Evolutionary conservation across 2,113 vertebrate species (phyloP).

Genomic region (Peromyscus leucopus): DNA sequence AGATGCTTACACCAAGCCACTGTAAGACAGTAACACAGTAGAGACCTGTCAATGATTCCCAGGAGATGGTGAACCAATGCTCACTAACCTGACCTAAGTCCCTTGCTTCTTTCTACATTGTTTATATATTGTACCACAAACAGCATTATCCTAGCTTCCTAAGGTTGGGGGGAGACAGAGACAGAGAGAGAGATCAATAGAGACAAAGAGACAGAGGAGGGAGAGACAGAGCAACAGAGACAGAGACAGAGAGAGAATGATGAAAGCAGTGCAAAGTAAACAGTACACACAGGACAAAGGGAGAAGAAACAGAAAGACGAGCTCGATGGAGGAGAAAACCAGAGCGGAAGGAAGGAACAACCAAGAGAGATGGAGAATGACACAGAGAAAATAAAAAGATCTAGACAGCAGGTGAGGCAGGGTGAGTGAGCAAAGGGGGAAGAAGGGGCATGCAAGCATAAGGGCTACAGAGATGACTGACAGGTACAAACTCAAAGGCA

Average conservation of each 20-base stretch:
- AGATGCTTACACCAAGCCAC: not conserved
- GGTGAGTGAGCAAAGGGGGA: not conserved
- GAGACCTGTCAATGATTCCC: too few relatives aligned
- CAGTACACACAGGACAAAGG: not conserved
- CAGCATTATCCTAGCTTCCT: not conserved
- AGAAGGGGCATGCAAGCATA: rapidly evolving
- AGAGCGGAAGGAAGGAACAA: too few relatives aligned
- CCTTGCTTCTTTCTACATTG: not conserved
- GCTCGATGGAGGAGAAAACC: not conserved
- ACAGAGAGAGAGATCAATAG: not conserved
- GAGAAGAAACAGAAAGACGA: not conserved
- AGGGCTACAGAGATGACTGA: not conserved
- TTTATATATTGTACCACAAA: not conserved
- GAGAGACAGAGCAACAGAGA: not conserved
- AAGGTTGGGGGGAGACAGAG: not conserved
- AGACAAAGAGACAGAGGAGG: not conserved
- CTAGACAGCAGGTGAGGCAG: rapidly evolving
- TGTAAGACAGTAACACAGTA: rapidly evolving
- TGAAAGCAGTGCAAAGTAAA: not conserved
- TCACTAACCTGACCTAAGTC: not conserved
- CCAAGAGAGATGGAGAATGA: too few relatives aligned
- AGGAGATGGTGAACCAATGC: not conserved
- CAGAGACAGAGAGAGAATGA: not conserved
- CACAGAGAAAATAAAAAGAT: not conserved
- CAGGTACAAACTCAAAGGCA: not conserved